Base-by-base conservation (phyloP, 2,888 invertebrate genomes). In the Calameuta pallipes region DNA sequence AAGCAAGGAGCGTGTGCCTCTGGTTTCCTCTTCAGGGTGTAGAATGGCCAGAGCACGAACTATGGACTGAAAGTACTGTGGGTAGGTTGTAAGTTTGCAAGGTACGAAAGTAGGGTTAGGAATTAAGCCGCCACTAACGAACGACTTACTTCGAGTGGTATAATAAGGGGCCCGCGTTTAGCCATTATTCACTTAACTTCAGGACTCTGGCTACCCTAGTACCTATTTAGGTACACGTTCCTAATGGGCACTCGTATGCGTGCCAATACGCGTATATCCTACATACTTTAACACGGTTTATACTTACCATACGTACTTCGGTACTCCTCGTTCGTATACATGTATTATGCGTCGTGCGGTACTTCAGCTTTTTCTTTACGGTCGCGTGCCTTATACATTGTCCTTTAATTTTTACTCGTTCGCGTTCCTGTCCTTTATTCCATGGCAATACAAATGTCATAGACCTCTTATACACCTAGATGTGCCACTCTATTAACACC, bases 151-250 rank as follows among this genome's bases (percentile, higher is more conserved):
- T 87, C 81, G 83, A 89, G 89, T 88, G 85, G 85, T 83, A 84
- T 86, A 85, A 86, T 87, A 87, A 89, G 88, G 85, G 87, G 84
- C 85, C 80, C 83, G 83, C 82, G 85, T 85, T 87, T 83, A 84
- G 85, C 87, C 84, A 88, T 89, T 89, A 89, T 89, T 88, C 87
- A 88, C 86, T 86, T 86, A 86, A 87, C 87, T 86, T 88, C 86
- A 85, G 84, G 84, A 82, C 81, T 76, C 79, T 83, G 82, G 82
- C 82, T 85, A 85, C 86, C 85, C 71, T 31, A 13, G 71, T 34
- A 34, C 71, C 31, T 34, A 34, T 71, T 33, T 31, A 71, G 71
- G 74, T 36, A 23, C 86, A 87, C 86, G 85, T 80, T 87, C 84
- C 85, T 87, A 87, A 88, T 88, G 86, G 87, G 80, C 84, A 86